A percentile compares a stretch with the other conserved stretches of the same genome.
These are phyloP conservation scores for Rachycentron canadum DNA, from an alignment of 2,797 vertebrate genomes.

Conservation along the genomic window DNA sequence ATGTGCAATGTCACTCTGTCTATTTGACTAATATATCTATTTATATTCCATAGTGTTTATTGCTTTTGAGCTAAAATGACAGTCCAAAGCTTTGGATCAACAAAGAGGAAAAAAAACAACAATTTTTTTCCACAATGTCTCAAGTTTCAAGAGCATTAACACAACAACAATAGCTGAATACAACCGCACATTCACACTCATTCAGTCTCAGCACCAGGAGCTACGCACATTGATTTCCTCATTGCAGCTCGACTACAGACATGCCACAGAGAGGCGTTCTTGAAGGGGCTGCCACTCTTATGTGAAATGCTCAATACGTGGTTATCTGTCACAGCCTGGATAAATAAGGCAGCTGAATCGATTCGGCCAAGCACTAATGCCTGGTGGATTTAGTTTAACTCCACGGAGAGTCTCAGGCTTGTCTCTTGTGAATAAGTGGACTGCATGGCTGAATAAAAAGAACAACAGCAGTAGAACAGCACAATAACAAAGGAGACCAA, in stretches of 20 bases:
- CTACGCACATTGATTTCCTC: constrained; percentile 18
- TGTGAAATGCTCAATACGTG: constrained; percentile 45
- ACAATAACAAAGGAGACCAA: background rate
- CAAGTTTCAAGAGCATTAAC: background rate
- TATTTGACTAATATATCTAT: background rate
- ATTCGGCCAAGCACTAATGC: constrained; percentile 28
- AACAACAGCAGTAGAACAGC: background rate
- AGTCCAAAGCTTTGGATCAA: background rate
- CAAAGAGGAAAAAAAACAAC: background rate
- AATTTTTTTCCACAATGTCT: background rate
- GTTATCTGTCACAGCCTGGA: constrained; percentile 42
- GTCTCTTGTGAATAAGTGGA: constrained; percentile 25
- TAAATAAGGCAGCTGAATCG: constrained; percentile 43
- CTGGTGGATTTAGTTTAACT: constrained; percentile 12
- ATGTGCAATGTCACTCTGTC: background rate
- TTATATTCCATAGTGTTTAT: background rate
- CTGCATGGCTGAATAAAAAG: constrained; percentile 27
- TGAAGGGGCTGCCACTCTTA: constrained; percentile 23
- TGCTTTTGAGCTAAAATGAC: background rate
- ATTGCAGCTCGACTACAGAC: constrained; percentile 1
- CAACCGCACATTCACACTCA: background rate
- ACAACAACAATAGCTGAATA: background rate
- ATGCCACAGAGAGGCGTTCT: constrained; percentile 23
- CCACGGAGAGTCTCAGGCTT: background rate
- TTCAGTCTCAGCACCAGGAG: constrained; percentile 5